phyloP scores from a whole-genome alignment of 2,888 invertebrate species.

The Actias luna region DNA sequence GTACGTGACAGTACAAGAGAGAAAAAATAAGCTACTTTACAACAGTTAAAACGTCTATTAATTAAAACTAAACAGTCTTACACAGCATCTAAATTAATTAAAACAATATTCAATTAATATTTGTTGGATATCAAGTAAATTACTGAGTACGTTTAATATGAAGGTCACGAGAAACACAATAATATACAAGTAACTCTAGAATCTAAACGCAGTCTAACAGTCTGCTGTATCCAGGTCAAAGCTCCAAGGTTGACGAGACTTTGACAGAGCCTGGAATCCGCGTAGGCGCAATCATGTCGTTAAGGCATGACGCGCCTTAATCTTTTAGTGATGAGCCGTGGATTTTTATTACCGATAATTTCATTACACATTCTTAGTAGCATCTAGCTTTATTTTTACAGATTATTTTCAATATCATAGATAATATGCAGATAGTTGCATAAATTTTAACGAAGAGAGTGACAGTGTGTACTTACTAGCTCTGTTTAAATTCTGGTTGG shows the following conservation, averaged over 20 bases:
- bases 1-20: no score
- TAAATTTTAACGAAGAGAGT: no score
- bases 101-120: background rate
- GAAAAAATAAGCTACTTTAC: no score
- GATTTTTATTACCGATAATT: slow-evolving; percentile 7
- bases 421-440: no score
- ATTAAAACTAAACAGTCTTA: background rate
- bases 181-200: slow-evolving; percentile 8
- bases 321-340: slow-evolving; percentile 42
- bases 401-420: no score
- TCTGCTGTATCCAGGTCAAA: slow-evolving; percentile 58
- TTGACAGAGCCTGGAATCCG: slow-evolving; percentile 65
- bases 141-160: background rate
- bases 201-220: slow-evolving; percentile 29
- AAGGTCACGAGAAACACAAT: slow-evolving; percentile 7
- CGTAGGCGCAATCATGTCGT: slow-evolving; percentile 60
- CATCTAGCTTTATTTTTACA: background rate
- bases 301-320: slow-evolving; percentile 50
- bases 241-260: slow-evolving; percentile 58
- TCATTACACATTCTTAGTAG: background rate
- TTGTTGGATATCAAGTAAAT: background rate
- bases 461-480: no score
- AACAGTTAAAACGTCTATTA: background rate
- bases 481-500: no score
- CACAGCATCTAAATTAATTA: background rate